Conservation (phyloP, 2,113 vertebrate species). For the Astatoreochromis straeleni region DNA sequence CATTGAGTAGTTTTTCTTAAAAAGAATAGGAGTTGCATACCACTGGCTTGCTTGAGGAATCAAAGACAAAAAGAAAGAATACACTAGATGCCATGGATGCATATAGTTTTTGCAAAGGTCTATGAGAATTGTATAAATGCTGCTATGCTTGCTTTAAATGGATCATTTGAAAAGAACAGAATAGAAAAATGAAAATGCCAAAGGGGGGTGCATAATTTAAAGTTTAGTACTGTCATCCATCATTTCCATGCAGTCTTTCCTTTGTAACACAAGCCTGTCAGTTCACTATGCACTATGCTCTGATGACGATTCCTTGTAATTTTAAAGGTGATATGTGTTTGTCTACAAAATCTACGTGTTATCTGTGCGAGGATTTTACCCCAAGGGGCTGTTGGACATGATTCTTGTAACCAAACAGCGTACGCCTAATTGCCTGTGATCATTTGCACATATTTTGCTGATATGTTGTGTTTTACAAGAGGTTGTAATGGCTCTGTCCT, state of each 20-base stretch:
- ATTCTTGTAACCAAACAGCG: slow-evolving; percentile 29
- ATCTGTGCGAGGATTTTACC: slow-evolving; percentile 2
- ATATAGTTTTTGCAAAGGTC: background rate
- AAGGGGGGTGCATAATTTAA: background rate
- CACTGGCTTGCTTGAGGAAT: background rate
- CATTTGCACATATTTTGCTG: slow-evolving; percentile 20
- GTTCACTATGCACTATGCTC: background rate
- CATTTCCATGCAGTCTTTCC: background rate
- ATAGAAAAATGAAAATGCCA: background rate
- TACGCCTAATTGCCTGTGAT: slow-evolving; percentile 41
- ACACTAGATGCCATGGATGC: background rate
- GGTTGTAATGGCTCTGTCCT: slow-evolving; percentile 5
- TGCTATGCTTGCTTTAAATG: background rate
- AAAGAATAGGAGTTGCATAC: background rate
- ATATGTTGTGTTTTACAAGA: slow-evolving; percentile 29
- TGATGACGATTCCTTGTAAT: background rate
- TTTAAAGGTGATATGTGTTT: background rate
- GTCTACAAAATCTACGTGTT: background rate
- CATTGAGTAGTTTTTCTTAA: background rate
- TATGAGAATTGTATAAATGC: background rate
- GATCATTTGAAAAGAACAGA: background rate
- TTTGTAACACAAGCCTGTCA: background rate
- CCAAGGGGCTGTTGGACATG: slow-evolving; percentile 31
- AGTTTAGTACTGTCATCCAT: background rate
- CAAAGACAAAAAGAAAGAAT: background rate